phyloP scores from a whole-genome alignment of 2,888 invertebrate species.

The Drosophila limbata region DNA sequence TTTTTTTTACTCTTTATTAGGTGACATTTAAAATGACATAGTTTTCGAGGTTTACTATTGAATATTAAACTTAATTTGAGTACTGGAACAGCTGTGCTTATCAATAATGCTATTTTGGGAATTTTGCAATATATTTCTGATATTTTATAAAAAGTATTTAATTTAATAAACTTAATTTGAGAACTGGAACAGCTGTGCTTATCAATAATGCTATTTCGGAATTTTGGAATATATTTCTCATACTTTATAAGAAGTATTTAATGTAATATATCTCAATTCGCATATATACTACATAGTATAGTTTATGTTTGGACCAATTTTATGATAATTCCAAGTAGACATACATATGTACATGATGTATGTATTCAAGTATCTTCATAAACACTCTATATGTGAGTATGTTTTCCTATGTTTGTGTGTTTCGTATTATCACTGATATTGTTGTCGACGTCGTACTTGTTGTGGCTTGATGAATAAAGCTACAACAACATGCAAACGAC shows the following conservation, averaged over 20 bases:
- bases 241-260: background rate
- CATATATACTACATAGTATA: background rate
- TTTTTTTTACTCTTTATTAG: too few relatives aligned
- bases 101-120: too few relatives aligned
- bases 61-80: too few relatives aligned
- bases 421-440: conserved; percentile 54
- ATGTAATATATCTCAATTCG: background rate
- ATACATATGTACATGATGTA: background rate
- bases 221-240: too few relatives aligned
- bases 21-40: background rate
- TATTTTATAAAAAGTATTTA: background rate
- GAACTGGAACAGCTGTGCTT: too few relatives aligned
- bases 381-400: background rate
- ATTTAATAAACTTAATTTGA: background rate
- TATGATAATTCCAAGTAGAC: background rate
- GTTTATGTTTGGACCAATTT: background rate
- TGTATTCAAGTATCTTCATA: background rate
- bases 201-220: too few relatives aligned
- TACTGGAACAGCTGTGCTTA: too few relatives aligned
- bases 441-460: conserved; percentile 41
- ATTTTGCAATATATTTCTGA: too few relatives aligned
- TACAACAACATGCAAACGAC: conserved; percentile 42
- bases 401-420: conserved; percentile 22
- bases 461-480: conserved; percentile 60
- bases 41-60: too few relatives aligned